Evolutionary conservation across 2,888 invertebrate genomes (phyloP).

Genomic region (Rhorus exstirpatorius): DNA sequence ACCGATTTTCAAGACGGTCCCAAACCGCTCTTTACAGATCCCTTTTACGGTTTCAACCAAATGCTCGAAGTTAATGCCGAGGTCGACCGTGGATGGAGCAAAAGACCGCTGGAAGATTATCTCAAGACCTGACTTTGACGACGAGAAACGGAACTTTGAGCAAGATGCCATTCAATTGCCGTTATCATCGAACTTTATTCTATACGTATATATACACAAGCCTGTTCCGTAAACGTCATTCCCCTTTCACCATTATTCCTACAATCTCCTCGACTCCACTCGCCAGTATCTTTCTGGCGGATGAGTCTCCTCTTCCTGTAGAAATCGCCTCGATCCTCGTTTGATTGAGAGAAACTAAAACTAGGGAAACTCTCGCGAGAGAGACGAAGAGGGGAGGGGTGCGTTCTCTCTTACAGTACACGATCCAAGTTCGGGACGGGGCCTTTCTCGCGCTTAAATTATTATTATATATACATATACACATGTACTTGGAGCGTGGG

Average conservation of each 20-base stretch:
- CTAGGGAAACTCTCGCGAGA: constrained; percentile 54
- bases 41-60: constrained; percentile 24
- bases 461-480: background rate
- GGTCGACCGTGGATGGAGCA: constrained; percentile 14
- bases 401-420: constrained; percentile 32
- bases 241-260: constrained; percentile 44
- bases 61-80: constrained; percentile 36
- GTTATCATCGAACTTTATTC: constrained; percentile 32
- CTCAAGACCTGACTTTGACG: constrained; percentile 20
- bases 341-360: constrained; percentile 64
- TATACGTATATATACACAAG: constrained; percentile 22
- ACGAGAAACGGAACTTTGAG: constrained; percentile 32
- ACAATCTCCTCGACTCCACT: constrained; percentile 40
- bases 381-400: background rate
- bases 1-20: constrained; percentile 19
- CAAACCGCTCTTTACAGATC: background rate
- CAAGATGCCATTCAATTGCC: constrained; percentile 54
- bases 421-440: constrained; percentile 42
- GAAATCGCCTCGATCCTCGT: constrained; percentile 53
- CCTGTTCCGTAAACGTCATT: constrained; percentile 12
- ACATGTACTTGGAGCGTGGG: constrained; percentile 11
- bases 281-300: constrained; percentile 32
- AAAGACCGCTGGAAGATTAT: constrained; percentile 40
- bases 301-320: constrained; percentile 18
- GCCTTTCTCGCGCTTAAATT: constrained; percentile 30